These are phyloP conservation scores for Sicus ferrugineus DNA, from an alignment of 2,888 invertebrate species.

Conservation along the genomic window DNA sequence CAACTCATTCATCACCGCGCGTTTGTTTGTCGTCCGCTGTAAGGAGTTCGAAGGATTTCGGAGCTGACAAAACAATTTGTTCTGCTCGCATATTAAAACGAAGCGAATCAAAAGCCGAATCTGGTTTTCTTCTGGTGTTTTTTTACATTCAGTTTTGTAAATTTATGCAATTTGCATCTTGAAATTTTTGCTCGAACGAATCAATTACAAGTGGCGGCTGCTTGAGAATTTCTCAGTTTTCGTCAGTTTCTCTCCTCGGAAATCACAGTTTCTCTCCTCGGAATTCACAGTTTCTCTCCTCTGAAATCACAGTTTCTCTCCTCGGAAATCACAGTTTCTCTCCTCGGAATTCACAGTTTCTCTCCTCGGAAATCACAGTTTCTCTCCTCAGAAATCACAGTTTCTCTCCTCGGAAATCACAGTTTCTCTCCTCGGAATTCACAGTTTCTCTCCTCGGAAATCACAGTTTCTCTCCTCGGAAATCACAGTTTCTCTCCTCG, in stretches of 20 bases:
- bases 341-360: no score
- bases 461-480: no score
- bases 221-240: not conserved
- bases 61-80: constrained; percentile 48
- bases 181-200: not conserved
- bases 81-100: constrained; percentile 39
- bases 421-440: no score
- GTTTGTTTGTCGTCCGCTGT: constrained; percentile 26
- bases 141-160: not conserved
- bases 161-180: no score
- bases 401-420: no score
- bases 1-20: constrained; percentile 31
- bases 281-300: not conserved
- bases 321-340: no score
- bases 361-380: no score
- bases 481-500: no score
- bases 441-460: no score
- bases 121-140: not conserved
- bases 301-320: not conserved
- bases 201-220: not conserved
- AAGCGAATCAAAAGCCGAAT: no score
- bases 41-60: no score
- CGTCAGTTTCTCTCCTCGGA: not conserved
- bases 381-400: no score
- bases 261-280: not conserved